Conservation (phyloP, 2,888 invertebrate species). For the Enchytraeus crypticus region DNA sequence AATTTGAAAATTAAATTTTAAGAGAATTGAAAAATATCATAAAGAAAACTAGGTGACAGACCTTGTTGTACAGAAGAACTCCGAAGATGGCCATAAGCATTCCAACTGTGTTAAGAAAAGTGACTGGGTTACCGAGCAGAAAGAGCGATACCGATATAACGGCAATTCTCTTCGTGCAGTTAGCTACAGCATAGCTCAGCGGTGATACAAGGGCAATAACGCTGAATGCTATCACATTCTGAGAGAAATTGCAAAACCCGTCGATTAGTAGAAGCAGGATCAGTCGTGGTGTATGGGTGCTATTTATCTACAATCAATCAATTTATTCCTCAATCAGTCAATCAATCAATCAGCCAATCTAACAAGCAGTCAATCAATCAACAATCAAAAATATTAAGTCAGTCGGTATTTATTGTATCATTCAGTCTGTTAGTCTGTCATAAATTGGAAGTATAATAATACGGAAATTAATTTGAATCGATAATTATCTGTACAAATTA, state of each 20-base stretch:
- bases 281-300: slow-evolving; percentile 32
- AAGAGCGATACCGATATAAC: slow-evolving; percentile 81
- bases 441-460: too few species aligned
- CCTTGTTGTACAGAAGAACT: slow-evolving; percentile 81
- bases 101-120: slow-evolving; percentile 73
- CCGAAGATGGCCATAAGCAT: slow-evolving; percentile 83
- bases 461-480: too few species aligned
- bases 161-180: slow-evolving; percentile 78
- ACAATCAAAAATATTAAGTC: too few species aligned
- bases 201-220: slow-evolving; percentile 82
- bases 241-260: slow-evolving; percentile 82
- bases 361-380: too few species aligned
- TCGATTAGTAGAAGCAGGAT: slow-evolving; percentile 62
- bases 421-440: too few species aligned
- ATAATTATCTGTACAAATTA: too few species aligned
- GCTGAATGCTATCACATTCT: slow-evolving; percentile 89
- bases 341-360: too few species aligned
- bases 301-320: slow-evolving; percentile 34
- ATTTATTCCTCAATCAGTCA: too few species aligned
- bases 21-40: too few species aligned
- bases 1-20: too few species aligned
- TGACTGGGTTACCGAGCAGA: slow-evolving; percentile 81
- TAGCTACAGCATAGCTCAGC: slow-evolving; percentile 87
- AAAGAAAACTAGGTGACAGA: too few species aligned
- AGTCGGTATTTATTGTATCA: too few species aligned